phyloP scores from a whole-genome alignment of 2,888 invertebrate species.

The Luffia ferchaultella region DNA sequence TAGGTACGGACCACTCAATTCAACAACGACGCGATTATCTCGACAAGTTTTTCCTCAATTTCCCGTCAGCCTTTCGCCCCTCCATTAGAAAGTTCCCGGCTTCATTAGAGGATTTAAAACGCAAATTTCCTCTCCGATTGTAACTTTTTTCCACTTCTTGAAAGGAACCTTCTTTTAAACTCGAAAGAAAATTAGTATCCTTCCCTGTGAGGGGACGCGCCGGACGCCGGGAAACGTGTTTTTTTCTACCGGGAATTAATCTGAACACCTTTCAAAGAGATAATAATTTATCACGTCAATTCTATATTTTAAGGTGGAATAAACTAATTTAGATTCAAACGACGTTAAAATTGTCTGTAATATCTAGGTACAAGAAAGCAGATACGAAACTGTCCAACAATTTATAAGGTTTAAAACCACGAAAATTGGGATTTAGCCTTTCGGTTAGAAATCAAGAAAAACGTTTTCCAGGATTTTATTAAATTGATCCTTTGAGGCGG shows the following conservation, averaged over 20 bases:
- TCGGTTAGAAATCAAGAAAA: too few species aligned
- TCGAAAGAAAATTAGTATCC: slow-evolving; percentile 61
- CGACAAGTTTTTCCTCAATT: slow-evolving; percentile 52
- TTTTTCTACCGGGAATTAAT: slow-evolving; percentile 2
- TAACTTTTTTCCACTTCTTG: slow-evolving; percentile 64
- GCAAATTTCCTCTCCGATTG: slow-evolving; percentile 66
- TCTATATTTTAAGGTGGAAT: neutral
- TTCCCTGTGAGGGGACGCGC: slow-evolving; percentile 48
- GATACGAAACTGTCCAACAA: too few species aligned
- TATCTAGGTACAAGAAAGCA: too few species aligned
- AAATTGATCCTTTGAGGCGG: too few species aligned
- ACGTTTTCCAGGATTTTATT: too few species aligned
- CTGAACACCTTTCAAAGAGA: neutral
- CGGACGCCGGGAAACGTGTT: neutral
- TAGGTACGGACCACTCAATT: slow-evolving; percentile 4
- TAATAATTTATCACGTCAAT: neutral
- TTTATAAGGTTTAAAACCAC: too few species aligned
- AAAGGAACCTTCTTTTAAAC: slow-evolving; percentile 62
- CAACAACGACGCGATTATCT: slow-evolving; percentile 9
- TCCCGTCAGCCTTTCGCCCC: slow-evolving; percentile 57
- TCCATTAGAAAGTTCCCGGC: slow-evolving; percentile 64
- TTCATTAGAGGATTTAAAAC: slow-evolving; percentile 67
- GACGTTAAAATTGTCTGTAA: too few species aligned
- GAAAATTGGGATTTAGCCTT: too few species aligned
- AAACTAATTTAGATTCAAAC: too few species aligned